A percentile compares a stretch with the other conserved stretches of the same genome.
Evolutionary conservation across 2,888 invertebrate genomes (phyloP).

Genomic region (Halictus ligatus): DNA sequence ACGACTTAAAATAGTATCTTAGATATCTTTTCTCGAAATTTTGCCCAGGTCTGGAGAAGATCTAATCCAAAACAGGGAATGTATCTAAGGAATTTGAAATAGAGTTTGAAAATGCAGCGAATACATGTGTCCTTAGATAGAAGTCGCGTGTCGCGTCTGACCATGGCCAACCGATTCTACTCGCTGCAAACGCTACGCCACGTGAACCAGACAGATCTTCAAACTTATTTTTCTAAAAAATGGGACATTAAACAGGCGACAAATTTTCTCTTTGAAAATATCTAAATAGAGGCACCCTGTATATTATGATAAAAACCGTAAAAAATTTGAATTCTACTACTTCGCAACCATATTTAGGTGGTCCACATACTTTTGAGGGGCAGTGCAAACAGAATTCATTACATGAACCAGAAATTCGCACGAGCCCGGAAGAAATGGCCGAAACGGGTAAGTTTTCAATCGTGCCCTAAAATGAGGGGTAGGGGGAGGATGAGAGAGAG

Average conservation of each 20-base stretch:
- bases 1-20: too few relatives aligned
- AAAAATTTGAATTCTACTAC: not conserved
- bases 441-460: constrained; percentile 29
- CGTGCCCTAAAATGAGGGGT: not conserved
- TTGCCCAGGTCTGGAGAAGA: too few relatives aligned
- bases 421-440: not conserved
- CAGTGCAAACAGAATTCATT: not conserved
- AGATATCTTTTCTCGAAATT: too few relatives aligned
- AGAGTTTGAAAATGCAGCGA: too few relatives aligned
- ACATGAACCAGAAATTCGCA: not conserved
- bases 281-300: not conserved
- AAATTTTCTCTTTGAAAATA: too few relatives aligned
- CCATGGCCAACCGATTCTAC: not conserved
- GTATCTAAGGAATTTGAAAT: too few relatives aligned
- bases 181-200: not conserved
- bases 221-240: not conserved
- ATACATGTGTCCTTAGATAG: not conserved
- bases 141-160: not conserved
- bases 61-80: too few relatives aligned
- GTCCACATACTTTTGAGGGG: not conserved
- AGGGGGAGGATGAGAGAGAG: too few relatives aligned
- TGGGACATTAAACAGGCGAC: not conserved
- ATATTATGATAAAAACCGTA: not conserved
- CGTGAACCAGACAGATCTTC: not conserved
- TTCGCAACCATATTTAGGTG: not conserved